Evolutionary conservation across 2,113 vertebrate genomes (phyloP), one percentile per base, ranked within the genome.

Genomic region (Halcyon senegalensis): DNA sequence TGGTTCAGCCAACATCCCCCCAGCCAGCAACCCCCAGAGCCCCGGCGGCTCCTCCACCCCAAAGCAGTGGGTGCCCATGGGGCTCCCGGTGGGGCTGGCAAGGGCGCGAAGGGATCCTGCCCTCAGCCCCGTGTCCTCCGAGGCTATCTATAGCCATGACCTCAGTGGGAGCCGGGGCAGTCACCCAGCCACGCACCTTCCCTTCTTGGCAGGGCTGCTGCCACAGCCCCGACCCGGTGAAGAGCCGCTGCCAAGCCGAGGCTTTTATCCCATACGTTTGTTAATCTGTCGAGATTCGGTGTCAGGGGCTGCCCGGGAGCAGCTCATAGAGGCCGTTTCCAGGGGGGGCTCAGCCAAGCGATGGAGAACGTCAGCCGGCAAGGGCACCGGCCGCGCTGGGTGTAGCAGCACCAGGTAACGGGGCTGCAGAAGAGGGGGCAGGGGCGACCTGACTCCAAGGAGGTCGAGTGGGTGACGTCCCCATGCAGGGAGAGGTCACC

Each of bases 61-160:
- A 1, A 7, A 58, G 46, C 66, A 20, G 28, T 1, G 21, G 28
- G 58, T 80, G 76, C 84, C 41, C 60, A 8, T 1, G 3, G 43
- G 68, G 53, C 76, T 79, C 33, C 53, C 4, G 1, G 18, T 2
- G 70, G 43, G 44, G 62, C 60, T 46, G 82, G 63, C 2, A 24
- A 72, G 43, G 63, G 44, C 8, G 2, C 0, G 6, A 11, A n/a
- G 11, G 13, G 68, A 48, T 68, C 28, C 75, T 85, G 87, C 74
- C 67, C 86, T 60, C 59, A 13, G 80, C 30, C 30, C 84, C 24
- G 83, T 4, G 4, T 77, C 76, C 87, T 93, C 90, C 53, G 1
- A 16, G 27, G 60, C 91, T 94, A 92, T 95, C 96, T 95, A 95
- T 94, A 97, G 95, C 85, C 73, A 53, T 80, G 91, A 96, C 87